Conservation (phyloP, 2,888 invertebrate species). For the Dysmachus trigonus region DNA sequence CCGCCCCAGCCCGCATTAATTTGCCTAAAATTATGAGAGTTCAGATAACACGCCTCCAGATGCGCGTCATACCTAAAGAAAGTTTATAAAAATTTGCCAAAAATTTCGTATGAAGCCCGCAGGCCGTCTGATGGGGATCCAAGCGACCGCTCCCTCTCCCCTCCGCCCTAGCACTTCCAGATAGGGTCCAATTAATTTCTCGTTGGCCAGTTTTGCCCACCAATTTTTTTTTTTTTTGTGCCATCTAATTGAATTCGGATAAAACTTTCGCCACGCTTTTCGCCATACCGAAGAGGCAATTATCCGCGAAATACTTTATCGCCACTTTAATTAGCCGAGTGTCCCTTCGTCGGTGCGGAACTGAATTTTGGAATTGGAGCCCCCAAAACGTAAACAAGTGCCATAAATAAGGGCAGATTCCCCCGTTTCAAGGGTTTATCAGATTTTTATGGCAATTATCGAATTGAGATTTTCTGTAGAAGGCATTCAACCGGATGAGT, state of each 20-base stretch:
- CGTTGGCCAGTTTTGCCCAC: neutral
- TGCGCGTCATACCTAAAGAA: neutral
- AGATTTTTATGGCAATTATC: constrained; percentile 3
- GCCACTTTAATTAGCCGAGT: constrained; percentile 5
- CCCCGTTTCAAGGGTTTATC: neutral
- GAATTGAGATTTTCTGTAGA: constrained; percentile 2
- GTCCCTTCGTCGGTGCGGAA: neutral
- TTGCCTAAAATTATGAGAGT: neutral
- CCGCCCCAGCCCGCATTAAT: neutral
- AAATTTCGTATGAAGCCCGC: neutral
- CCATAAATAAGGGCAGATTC: neutral
- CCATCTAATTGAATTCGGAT: constrained; percentile 18
- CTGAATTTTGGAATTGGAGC: neutral
- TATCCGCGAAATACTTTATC: constrained; percentile 8
- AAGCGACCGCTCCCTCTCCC: neutral
- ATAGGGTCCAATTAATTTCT: constrained; percentile 6
- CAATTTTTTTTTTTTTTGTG: neutral
- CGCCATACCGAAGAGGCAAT: neutral
- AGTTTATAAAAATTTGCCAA: neutral
- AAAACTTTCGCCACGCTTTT: neutral
- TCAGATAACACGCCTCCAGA: neutral
- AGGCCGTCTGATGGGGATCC: neutral
- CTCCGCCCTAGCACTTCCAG: neutral
- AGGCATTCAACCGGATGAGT: neutral
- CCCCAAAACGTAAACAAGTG: neutral